These are phyloP conservation scores for Vesta saturnalis DNA, from an alignment of 2,888 invertebrate genomes.

Conservation along the genomic window DNA sequence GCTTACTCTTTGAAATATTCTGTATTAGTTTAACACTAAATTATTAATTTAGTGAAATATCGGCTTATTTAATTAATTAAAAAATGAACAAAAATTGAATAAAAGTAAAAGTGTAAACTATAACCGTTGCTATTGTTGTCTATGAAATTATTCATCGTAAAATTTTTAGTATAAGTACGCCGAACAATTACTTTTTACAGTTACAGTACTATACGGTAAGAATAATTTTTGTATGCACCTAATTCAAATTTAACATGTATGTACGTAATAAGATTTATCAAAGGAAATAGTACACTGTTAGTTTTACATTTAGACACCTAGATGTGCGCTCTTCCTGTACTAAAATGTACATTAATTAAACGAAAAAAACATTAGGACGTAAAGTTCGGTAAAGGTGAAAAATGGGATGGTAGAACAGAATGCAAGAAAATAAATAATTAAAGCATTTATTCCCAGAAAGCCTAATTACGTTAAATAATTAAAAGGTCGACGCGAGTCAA, in stretches of 20 bases:
- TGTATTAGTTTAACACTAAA: constrained; percentile 5
- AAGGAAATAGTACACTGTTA: not conserved
- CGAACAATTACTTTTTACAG: not conserved
- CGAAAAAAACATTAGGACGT: constrained; percentile 15
- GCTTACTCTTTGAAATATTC: not conserved
- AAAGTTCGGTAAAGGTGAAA: constrained; percentile 14
- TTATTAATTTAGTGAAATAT: not conserved
- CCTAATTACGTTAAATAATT: constrained; percentile 56
- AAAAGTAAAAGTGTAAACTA: not conserved
- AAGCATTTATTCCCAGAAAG: constrained; percentile 54
- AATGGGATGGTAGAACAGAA: constrained; percentile 23
- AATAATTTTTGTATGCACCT: not conserved
- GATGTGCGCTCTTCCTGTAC: constrained; percentile 8
- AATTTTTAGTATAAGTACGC: no score
- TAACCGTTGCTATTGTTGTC: no score
- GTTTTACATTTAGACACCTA: not conserved
- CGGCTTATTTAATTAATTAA: no score
- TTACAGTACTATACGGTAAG: not conserved
- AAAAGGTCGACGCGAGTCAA: constrained; percentile 55
- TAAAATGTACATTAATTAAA: not conserved
- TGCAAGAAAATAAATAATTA: constrained; percentile 51
- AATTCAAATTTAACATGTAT: not conserved
- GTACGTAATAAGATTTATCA: constrained; percentile 1
- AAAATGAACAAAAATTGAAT: not conserved
- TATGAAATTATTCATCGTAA: no score